Conservation (phyloP, 2,888 invertebrate species). For the Tetrapedia diversipes region DNA sequence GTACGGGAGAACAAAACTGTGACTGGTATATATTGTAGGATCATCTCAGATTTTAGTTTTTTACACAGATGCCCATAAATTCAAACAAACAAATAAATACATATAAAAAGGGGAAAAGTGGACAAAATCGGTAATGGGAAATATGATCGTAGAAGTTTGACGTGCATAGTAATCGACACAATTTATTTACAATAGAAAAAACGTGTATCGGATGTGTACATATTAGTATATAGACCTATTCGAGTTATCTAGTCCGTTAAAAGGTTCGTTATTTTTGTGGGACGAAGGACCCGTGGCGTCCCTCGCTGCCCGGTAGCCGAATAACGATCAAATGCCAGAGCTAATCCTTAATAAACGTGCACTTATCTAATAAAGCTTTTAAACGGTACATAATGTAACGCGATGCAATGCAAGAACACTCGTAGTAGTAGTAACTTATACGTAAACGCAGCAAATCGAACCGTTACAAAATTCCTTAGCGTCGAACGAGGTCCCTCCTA, state of each 20-base stretch:
- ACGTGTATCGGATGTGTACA: slow-evolving; percentile 35
- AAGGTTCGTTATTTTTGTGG: background rate
- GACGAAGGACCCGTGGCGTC: slow-evolving; percentile 3
- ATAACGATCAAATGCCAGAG: slow-evolving; percentile 51
- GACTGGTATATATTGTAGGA: too few relatives aligned
- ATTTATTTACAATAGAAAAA: slow-evolving; percentile 75
- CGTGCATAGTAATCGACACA: slow-evolving; percentile 52
- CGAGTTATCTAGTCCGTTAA: slow-evolving; percentile 17
- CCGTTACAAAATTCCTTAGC: slow-evolving; percentile 15
- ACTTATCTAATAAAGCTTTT: slow-evolving; percentile 68
- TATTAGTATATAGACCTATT: slow-evolving; percentile 22
- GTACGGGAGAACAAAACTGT: background rate
- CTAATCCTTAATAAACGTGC: slow-evolving; percentile 63
- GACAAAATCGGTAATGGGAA: too few relatives aligned
- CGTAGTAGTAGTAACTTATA: slow-evolving; percentile 55
- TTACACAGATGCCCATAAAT: too few relatives aligned
- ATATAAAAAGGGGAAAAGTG: too few relatives aligned
- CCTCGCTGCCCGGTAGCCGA: slow-evolving; percentile 19
- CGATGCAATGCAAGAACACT: slow-evolving; percentile 61
- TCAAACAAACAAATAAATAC: too few relatives aligned
- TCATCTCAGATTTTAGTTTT: too few relatives aligned
- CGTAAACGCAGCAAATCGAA: slow-evolving; percentile 46
- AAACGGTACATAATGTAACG: slow-evolving; percentile 62
- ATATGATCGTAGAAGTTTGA: too few relatives aligned
- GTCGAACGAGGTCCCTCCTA: background rate